phyloP scores from a whole-genome alignment of 2,888 invertebrate genomes.

The Drosophila buzzatii region DNA sequence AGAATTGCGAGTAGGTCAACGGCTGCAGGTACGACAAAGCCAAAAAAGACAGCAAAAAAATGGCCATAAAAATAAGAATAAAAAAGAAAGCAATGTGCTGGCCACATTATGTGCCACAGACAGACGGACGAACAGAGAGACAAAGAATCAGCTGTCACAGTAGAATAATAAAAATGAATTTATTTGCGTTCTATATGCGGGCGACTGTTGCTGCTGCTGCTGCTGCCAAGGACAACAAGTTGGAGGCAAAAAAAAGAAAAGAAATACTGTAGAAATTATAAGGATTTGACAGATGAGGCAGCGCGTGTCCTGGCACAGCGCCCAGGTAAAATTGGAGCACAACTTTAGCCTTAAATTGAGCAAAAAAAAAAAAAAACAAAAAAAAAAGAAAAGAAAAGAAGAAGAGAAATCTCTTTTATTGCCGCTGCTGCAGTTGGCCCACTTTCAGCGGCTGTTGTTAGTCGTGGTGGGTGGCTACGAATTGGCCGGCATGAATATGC shows the following conservation, averaged over 20 bases:
- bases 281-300: slow-evolving; percentile 76
- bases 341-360: slow-evolving; percentile 68
- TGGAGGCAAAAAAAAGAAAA: slow-evolving; percentile 31
- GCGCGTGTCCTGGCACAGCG: slow-evolving; percentile 42
- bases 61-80: slow-evolving; percentile 11
- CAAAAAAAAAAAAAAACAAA: slow-evolving; percentile 32
- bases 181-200: slow-evolving; percentile 64
- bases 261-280: slow-evolving; percentile 61
- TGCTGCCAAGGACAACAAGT: slow-evolving; percentile 70
- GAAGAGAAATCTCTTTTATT: slow-evolving; percentile 35
- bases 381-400: slow-evolving; percentile 3
- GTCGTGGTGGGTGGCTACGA: slow-evolving; percentile 2
- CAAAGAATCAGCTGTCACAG: slow-evolving; percentile 73
- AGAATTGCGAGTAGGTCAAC: slow-evolving; percentile 34
- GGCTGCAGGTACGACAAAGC: slow-evolving; percentile 8
- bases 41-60: slow-evolving; percentile 3
- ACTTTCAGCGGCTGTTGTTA: slow-evolving; percentile 42
- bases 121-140: slow-evolving; percentile 10
- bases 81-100: slow-evolving; percentile 14
- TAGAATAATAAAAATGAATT: slow-evolving; percentile 76
- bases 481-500: slow-evolving; percentile 74
- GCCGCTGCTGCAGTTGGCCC: slow-evolving; percentile 60
- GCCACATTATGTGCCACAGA: slow-evolving; percentile 41
- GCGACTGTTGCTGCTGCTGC: slow-evolving; percentile 30
- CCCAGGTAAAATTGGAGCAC: slow-evolving; percentile 58